A percentile compares a stretch with the other conserved stretches of the same genome.
Evolutionary conservation across 1,140 invertebrate species (phyloP).

Genomic region (Rhopalosiphum padi): DNA sequence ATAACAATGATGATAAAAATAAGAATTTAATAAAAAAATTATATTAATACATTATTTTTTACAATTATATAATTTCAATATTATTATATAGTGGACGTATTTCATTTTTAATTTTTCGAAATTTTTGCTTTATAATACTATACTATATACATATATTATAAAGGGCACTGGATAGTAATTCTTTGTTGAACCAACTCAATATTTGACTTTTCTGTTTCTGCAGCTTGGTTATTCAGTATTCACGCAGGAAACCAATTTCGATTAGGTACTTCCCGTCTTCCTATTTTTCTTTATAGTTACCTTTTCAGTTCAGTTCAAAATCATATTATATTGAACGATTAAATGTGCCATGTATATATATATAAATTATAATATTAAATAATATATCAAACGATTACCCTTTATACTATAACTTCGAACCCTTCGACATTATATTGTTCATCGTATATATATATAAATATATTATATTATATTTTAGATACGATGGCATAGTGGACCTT

Average conservation of each 20-base stretch:
- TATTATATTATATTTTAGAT: constrained; percentile 63
- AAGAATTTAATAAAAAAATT: background rate
- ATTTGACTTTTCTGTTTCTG: background rate
- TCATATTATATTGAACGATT: background rate
- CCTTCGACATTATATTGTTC: background rate
- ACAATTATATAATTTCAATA: too few relatives aligned
- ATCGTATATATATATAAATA: background rate
- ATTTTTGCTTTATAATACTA: background rate
- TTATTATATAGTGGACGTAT: too few relatives aligned
- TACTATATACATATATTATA: background rate
- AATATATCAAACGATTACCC: background rate
- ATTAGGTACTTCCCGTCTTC: background rate
- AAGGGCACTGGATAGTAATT: background rate
- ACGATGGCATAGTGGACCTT: constrained; percentile 74
- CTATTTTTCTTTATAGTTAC: too few relatives aligned
- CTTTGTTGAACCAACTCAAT: background rate
- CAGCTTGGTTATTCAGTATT: background rate
- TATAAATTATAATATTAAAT: too few relatives aligned
- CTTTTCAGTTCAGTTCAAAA: background rate
- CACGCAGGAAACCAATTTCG: background rate
- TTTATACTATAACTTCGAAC: background rate
- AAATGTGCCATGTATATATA: too few relatives aligned
- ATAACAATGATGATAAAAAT: background rate
- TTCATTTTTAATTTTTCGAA: too few relatives aligned
- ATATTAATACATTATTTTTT: too few relatives aligned